A percentile compares a stretch with the other conserved stretches of the same genome.
Conservation (phyloP, 1,140 invertebrate genomes). For the Heliconius hermathena region DNA sequence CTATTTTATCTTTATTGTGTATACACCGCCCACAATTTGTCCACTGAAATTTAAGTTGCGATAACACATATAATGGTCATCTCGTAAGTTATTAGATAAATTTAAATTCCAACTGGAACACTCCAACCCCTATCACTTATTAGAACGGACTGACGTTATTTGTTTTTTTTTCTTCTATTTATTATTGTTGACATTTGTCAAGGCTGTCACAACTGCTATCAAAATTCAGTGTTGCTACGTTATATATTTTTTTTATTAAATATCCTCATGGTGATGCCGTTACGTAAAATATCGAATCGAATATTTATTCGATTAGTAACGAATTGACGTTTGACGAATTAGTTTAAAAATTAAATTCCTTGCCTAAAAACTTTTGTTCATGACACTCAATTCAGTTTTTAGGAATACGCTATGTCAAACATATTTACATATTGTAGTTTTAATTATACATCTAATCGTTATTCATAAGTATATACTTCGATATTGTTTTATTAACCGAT, state of each 20-base stretch:
- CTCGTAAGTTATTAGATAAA: constrained; percentile 22
- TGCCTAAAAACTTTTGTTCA: too few species aligned
- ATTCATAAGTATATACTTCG: too few species aligned
- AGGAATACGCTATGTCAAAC: too few species aligned
- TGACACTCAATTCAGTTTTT: too few species aligned
- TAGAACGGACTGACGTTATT: constrained; percentile 15
- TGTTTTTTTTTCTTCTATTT: constrained; percentile 1
- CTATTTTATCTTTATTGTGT: background rate
- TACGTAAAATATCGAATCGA: background rate
- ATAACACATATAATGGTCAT: constrained; percentile 2
- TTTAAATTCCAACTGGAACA: constrained; percentile 9
- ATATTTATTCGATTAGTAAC: background rate
- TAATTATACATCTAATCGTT: too few species aligned
- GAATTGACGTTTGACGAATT: too few species aligned
- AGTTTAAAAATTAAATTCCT: too few species aligned
- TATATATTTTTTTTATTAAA: too few species aligned
- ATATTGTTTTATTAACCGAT: too few species aligned
- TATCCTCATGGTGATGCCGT: too few species aligned
- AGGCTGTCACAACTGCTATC: background rate
- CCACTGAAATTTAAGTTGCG: constrained; percentile 1
- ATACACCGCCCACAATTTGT: background rate
- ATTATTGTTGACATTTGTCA: constrained; percentile 6
- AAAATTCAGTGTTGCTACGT: background rate
- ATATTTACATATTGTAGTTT: too few species aligned
- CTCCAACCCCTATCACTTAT: background rate